These are phyloP conservation scores for Porites evermanni DNA, from an alignment of 92 coral and sea anemone genomes.

Conservation along the genomic window DNA sequence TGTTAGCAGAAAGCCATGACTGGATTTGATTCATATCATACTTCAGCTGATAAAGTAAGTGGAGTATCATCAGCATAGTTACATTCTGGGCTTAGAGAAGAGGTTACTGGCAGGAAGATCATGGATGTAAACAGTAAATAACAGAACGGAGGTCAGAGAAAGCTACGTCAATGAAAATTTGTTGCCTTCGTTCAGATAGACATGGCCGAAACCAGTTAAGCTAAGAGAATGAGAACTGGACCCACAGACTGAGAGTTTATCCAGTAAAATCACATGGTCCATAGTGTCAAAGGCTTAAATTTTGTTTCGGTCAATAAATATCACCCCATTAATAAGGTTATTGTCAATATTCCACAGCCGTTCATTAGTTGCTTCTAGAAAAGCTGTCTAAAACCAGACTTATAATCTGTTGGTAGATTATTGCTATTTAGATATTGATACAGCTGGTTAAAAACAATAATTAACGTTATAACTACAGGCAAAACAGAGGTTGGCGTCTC, in stretches of 20 bases:
- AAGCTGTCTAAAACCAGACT: background rate
- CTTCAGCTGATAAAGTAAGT: too few relatives aligned
- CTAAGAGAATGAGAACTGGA: too few relatives aligned
- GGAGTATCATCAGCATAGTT: too few relatives aligned
- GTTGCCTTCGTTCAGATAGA: background rate
- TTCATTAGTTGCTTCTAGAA: background rate
- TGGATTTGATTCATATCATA: too few relatives aligned
- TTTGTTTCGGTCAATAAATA: background rate
- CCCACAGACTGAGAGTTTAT: background rate
- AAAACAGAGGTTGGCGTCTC: too few relatives aligned
- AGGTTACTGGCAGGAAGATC: background rate
- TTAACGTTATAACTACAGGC: background rate
- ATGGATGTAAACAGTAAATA: conserved; percentile 7
- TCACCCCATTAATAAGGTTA: background rate
- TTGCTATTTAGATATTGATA: background rate
- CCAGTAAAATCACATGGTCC: background rate
- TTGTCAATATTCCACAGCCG: background rate
- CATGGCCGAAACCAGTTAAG: background rate
- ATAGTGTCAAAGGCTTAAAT: background rate
- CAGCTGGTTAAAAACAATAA: background rate
- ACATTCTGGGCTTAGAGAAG: too few relatives aligned
- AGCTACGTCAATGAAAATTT: background rate
- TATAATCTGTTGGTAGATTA: background rate
- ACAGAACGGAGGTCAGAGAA: background rate
- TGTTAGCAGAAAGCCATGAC: too few relatives aligned